Percentiles rank a stretch among this genome's conserved stretches.
These are phyloP conservation scores for Clarias magur DNA, from an alignment of 2,113 vertebrate species.

Conservation along the genomic window DNA sequence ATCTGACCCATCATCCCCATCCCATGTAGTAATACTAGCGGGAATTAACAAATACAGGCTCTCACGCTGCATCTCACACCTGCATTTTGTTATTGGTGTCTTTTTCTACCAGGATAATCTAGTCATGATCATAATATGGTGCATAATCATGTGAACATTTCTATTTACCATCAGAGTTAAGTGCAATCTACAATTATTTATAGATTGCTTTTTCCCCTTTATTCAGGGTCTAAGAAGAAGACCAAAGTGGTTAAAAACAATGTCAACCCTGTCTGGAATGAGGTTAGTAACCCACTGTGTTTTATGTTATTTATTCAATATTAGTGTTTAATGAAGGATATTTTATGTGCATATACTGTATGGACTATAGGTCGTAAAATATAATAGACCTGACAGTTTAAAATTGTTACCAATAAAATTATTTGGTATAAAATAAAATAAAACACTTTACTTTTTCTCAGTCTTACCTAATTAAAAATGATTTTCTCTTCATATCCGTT, in stretches of 20 bases:
- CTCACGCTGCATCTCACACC: neutral
- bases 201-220: neutral
- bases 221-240: slow-evolving; percentile 90
- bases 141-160: neutral
- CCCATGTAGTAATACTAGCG: slow-evolving; percentile 3
- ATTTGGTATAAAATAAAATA: neutral
- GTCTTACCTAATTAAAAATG: neutral
- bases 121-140: neutral
- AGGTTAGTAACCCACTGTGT: slow-evolving; percentile 72
- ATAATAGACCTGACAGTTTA: neutral
- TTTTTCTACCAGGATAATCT: neutral
- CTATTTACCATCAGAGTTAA: neutral
- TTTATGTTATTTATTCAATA: neutral
- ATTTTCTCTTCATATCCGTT: neutral
- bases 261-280: slow-evolving; percentile 92
- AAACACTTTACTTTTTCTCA: neutral
- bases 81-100: neutral
- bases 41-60: slow-evolving; percentile 25
- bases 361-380: neutral
- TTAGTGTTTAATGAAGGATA: neutral
- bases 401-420: neutral
- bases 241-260: slow-evolving; percentile 97
- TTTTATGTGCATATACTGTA: neutral
- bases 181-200: slow-evolving; percentile 1
- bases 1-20: slow-evolving; percentile 30